A percentile compares a stretch with the other conserved stretches of the same genome.
These are phyloP conservation scores for Macroglossus sobrinus DNA, from an alignment of 2,113 vertebrate genomes.

Conservation along the genomic window DNA sequence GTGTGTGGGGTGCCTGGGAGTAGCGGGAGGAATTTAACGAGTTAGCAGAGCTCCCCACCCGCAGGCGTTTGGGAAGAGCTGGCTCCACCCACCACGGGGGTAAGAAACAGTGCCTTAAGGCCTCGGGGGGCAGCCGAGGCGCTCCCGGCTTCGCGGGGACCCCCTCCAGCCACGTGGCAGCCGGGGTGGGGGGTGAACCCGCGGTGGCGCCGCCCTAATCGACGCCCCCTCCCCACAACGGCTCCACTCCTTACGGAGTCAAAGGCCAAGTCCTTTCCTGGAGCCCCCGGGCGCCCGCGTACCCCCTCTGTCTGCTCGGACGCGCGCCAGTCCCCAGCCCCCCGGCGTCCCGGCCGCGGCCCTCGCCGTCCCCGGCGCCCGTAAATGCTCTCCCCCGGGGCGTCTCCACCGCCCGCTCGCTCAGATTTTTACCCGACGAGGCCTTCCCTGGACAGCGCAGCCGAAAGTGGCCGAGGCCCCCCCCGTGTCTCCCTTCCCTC, in stretches of 20 bases:
- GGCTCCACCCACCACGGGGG: neutral
- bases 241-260: neutral
- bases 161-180: neutral
- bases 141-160: too few species aligned
- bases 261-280: fast-evolving
- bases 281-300: too few species aligned
- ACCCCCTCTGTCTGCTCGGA: neutral
- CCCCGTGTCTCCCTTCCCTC: neutral
- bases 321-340: neutral
- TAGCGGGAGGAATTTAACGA: fast-evolving
- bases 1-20: neutral
- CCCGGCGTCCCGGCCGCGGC: fast-evolving
- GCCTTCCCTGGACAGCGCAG: neutral
- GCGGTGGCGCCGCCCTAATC: fast-evolving
- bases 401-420: neutral
- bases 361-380: fast-evolving
- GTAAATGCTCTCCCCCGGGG: fast-evolving
- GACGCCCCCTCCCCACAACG: too few species aligned
- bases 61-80: neutral
- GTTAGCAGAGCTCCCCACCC: neutral
- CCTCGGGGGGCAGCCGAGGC: neutral
- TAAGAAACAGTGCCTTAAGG: fast-evolving
- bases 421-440: neutral
- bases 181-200: fast-evolving
- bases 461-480: fast-evolving